These are phyloP conservation scores for Umimayanthus kanabou DNA, from an alignment of 92 coral and sea anemone species.

Conservation along the genomic window DNA sequence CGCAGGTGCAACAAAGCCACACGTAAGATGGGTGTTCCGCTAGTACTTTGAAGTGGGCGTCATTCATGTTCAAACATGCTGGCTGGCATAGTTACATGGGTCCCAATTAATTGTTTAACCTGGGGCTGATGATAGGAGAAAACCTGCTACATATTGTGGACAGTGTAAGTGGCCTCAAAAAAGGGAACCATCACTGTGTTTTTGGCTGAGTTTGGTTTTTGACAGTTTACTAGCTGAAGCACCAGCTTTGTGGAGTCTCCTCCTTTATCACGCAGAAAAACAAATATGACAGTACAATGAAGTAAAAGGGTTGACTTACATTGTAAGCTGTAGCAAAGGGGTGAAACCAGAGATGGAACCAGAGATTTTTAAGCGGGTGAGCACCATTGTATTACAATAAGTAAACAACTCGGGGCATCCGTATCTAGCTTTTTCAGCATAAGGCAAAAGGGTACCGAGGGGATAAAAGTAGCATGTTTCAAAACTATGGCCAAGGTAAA, in stretches of 20 bases:
- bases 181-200: background rate
- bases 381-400: too few species aligned
- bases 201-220: background rate
- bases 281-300: background rate
- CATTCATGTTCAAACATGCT: background rate
- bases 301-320: background rate
- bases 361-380: too few species aligned
- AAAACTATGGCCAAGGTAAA: too few species aligned
- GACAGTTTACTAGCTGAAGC: background rate
- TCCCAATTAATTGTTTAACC: background rate
- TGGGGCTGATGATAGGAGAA: constrained; percentile 2
- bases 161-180: background rate
- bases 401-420: too few species aligned
- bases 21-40: too few species aligned
- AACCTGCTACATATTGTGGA: background rate
- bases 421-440: too few species aligned
- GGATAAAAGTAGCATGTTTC: too few species aligned
- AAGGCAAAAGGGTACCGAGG: too few species aligned
- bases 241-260: constrained; percentile 6
- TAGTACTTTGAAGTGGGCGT: too few species aligned
- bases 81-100: background rate
- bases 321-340: too few species aligned
- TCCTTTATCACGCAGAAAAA: background rate
- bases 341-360: too few species aligned
- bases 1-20: too few species aligned